Percentiles rank a stretch among this genome's conserved stretches.
phyloP scores from a whole-genome alignment of 2,113 vertebrate species.

The Polypterus senegalus region DNA sequence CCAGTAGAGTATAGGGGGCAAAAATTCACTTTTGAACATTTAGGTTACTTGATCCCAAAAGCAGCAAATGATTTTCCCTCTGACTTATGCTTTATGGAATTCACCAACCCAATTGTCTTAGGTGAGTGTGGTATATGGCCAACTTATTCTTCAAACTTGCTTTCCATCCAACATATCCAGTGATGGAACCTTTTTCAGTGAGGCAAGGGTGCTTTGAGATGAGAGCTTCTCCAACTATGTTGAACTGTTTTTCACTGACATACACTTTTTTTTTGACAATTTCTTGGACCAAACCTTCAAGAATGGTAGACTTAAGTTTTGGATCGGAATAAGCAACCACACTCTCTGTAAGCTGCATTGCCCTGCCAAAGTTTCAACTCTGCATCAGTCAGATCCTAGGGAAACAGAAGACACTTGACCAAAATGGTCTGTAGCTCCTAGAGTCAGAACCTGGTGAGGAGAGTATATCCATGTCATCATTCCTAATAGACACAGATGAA shows the following conservation, averaged over 20 bases:
- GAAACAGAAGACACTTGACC: conserved; percentile 13
- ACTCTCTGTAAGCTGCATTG: conserved; percentile 6
- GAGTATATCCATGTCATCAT: conserved; percentile 11
- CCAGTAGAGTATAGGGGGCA: conserved; percentile 14
- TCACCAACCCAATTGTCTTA: conserved; percentile 8
- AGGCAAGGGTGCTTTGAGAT: conserved; percentile 16
- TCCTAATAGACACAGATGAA: conserved; percentile 6
- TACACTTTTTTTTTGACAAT: conserved; percentile 13
- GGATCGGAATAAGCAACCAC: conserved; percentile 13
- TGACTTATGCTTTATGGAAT: conserved; percentile 13
- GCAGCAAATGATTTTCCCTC: conserved; percentile 13
- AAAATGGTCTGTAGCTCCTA: conserved; percentile 7
- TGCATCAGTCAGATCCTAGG: conserved; percentile 10
- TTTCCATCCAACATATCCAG: conserved; percentile 12
- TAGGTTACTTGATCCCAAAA: conserved; percentile 18
- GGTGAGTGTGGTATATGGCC: conserved; percentile 11
- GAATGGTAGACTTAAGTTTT: conserved; percentile 19
- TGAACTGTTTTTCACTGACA: conserved; percentile 2
- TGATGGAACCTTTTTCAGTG: conserved; percentile 7
- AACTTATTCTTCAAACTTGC: conserved; percentile 16
- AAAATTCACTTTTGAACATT: conserved; percentile 17
- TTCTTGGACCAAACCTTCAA: conserved; percentile 19
- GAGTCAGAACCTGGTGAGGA: conserved; percentile 5
- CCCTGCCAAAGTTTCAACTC: conserved; percentile 15
- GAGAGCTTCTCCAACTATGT: conserved; percentile 7